These are phyloP conservation scores for Patiria pectinifera DNA, from an alignment of 53 echinoderm and acorn worm genomes.

Conservation along the genomic window DNA sequence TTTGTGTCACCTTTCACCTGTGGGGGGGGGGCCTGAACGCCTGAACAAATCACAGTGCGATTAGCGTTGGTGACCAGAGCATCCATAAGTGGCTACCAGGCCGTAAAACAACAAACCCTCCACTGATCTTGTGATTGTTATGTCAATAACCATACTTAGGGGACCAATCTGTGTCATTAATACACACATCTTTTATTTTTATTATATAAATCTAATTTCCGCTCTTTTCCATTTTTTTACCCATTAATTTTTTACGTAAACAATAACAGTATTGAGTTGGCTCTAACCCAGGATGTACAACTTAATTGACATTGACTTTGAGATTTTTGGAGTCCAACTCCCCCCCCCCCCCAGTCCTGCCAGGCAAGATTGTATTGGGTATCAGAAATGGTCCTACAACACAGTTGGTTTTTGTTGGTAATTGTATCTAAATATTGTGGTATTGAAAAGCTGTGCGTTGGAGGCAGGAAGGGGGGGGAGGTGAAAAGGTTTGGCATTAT, in stretches of 20 bases:
- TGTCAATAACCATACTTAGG: conserved; percentile 34
- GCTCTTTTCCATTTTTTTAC: background rate
- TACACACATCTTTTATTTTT: background rate
- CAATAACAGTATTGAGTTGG: conserved; percentile 37
- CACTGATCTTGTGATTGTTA: conserved; percentile 43
- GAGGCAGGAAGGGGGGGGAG: background rate
- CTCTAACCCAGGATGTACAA: background rate
- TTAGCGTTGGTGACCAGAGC: conserved; percentile 35
- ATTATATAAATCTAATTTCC: background rate
- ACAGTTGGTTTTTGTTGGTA: conserved; percentile 15
- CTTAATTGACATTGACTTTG: conserved; percentile 56
- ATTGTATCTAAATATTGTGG: conserved; percentile 58
- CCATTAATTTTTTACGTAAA: conserved; percentile 27
- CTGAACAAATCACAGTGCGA: conserved; percentile 59
- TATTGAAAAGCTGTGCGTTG: conserved; percentile 12
- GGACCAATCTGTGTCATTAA: conserved; percentile 8
- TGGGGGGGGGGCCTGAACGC: background rate
- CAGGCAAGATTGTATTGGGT: background rate
- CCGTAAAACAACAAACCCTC: conserved; percentile 34
- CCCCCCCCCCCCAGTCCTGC: background rate
- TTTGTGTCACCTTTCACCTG: conserved; percentile 25
- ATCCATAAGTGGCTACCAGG: conserved; percentile 52
- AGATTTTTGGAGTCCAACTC: background rate
- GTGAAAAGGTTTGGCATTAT: background rate
- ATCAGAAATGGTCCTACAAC: background rate